Base-by-base conservation (phyloP, 1,140 invertebrate species). In the Radopholus similis region DNA sequence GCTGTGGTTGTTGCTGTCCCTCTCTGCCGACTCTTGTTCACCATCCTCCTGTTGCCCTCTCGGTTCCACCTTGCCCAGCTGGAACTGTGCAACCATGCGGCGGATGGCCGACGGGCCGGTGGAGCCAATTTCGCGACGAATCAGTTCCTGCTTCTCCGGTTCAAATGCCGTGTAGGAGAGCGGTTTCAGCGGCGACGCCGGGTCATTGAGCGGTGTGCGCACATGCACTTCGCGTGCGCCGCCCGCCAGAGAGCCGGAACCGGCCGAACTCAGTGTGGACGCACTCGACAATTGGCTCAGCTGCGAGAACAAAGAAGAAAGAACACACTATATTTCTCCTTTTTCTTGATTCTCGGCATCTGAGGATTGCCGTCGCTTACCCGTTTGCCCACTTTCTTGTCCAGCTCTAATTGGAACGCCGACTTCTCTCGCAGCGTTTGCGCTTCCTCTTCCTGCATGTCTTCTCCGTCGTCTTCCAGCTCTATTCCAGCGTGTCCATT, bases 201-300 rank as follows among this genome's bases (percentile, higher is more conserved):
- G 59, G 38, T 62, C 59, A 28, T 62, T 62, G n/a, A 62, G 37
- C n/a, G 59, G 49, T 28, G 59, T 62, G 23, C 59, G 42, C 8
- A 62, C 59, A n/a, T 62, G 59, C 28, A 62, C 34, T 26, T 62
- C 59, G 9, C 59, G 38, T 32, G 32, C 28, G 21, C 11, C 18
- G 8, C n/a, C 42, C 13, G 21, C 26, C 6, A 13, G 15, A 30
- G 37, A 42, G 26, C 2, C n/a, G 38, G 30, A 28, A 1, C 23
- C 21, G 59, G 59, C 1, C 37, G 49, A 47, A 34, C n/a, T n/a
- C n/a, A n/a, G n/a, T n/a, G n/a, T n/a, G n/a, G n/a, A n/a, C n/a
- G n/a, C n/a, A n/a, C n/a, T n/a, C n/a, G n/a, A n/a, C n/a, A n/a
- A n/a, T n/a, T n/a, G n/a, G n/a, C n/a, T n/a, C n/a, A n/a, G n/a